Percentiles rank a stretch among this genome's conserved stretches.
phyloP scores from a whole-genome alignment of 2,113 vertebrate genomes.

The Nothobranchius furzeri region DNA sequence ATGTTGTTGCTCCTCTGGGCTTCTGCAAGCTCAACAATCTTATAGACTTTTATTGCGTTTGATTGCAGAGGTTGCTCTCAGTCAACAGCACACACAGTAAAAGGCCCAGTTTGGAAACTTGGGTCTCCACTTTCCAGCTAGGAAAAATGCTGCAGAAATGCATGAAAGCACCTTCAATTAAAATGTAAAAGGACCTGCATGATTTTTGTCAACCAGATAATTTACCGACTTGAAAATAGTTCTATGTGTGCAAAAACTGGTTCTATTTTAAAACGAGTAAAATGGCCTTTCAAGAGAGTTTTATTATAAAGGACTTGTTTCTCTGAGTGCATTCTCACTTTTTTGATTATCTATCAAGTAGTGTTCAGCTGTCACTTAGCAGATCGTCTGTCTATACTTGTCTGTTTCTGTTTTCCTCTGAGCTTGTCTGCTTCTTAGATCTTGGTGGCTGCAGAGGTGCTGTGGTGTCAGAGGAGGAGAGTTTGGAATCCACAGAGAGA shows the following conservation, averaged over 20 bases:
- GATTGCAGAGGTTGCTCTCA: constrained; percentile 54
- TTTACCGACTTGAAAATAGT: too few relatives aligned
- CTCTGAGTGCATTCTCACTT: too few relatives aligned
- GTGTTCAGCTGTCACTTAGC: constrained; percentile 37
- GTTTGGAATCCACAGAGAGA: constrained; percentile 6
- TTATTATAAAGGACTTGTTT: too few relatives aligned
- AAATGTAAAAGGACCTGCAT: too few relatives aligned
- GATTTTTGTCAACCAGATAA: too few relatives aligned
- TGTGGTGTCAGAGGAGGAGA: constrained; percentile 38
- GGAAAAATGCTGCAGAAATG: background rate
- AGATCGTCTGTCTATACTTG: constrained; percentile 8
- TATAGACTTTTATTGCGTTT: constrained; percentile 57
- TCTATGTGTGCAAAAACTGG: too few relatives aligned
- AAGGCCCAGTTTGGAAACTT: constrained; percentile 26
- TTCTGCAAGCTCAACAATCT: constrained; percentile 58
- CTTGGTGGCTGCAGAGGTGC: constrained; percentile 61
- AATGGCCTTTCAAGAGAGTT: too few relatives aligned
- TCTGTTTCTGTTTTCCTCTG: constrained; percentile 12
- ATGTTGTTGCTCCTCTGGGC: constrained; percentile 53
- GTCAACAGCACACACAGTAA: constrained; percentile 21
- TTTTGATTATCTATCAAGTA: too few relatives aligned
- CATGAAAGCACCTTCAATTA: too few relatives aligned
- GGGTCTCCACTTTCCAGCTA: background rate
- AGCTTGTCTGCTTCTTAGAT: constrained; percentile 48
- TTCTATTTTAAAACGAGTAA: too few relatives aligned